These are phyloP conservation scores for Leptopilina syphax DNA, from an alignment of 2,888 invertebrate genomes.

Conservation along the genomic window DNA sequence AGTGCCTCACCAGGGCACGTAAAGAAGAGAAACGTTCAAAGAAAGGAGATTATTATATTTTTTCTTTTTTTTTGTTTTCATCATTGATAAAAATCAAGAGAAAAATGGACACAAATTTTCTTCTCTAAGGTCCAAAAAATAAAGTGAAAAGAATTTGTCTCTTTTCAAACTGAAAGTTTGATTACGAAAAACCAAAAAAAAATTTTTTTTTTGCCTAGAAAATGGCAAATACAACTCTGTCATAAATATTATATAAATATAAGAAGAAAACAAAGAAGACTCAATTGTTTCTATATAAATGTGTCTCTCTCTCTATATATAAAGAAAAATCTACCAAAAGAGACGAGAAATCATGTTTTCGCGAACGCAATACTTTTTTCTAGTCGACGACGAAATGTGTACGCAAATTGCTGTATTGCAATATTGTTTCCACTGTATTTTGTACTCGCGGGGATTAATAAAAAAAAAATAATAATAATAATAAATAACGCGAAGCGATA, in stretches of 20 bases:
- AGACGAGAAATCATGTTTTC: slow-evolving; percentile 35
- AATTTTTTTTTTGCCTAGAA: background rate
- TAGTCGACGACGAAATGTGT: slow-evolving; percentile 37
- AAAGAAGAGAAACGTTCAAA: slow-evolving; percentile 30
- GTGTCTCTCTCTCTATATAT: background rate
- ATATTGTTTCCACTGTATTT: slow-evolving; percentile 48
- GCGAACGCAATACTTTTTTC: slow-evolving; percentile 41
- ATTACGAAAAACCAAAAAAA: background rate
- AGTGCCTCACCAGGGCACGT: slow-evolving; percentile 43
- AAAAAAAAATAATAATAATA: background rate
- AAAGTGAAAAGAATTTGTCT: background rate
- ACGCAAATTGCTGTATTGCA: slow-evolving; percentile 39
- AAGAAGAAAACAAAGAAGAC: background rate
- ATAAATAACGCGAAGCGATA: slow-evolving; percentile 36
- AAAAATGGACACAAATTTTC: too few species aligned
- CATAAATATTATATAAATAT: slow-evolving; percentile 20
- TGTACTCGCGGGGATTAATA: slow-evolving; percentile 43
- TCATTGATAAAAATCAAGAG: too few species aligned
- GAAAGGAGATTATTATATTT: background rate
- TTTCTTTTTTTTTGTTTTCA: too few species aligned
- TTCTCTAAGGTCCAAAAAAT: too few species aligned
- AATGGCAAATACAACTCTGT: background rate
- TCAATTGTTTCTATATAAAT: slow-evolving; percentile 28
- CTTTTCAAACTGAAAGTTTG: slow-evolving; percentile 8
- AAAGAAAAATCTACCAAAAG: slow-evolving; percentile 24